phyloP scores from a whole-genome alignment of 2,888 invertebrate species.

The Cyclophora albipunctata region DNA sequence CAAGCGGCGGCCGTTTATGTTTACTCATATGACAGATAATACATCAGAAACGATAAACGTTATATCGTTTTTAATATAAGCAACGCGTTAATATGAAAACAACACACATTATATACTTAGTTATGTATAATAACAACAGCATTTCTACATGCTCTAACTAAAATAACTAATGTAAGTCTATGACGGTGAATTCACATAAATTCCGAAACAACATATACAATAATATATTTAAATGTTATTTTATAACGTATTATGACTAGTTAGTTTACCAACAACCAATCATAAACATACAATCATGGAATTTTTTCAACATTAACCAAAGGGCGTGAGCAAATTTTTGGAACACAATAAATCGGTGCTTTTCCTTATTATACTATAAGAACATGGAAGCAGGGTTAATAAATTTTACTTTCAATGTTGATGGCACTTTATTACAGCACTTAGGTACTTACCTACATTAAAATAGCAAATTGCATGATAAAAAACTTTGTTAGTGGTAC shows the following conservation, averaged over 20 bases:
- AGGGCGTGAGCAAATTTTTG: too few species aligned
- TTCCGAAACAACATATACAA: background rate
- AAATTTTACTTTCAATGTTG: too few species aligned
- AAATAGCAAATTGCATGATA: too few species aligned
- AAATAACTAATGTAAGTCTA: conserved; percentile 18
- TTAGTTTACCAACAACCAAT: background rate
- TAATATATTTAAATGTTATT: background rate
- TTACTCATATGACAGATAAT: conserved; percentile 58
- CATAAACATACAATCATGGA: background rate
- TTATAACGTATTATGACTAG: background rate
- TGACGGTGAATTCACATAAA: conserved; percentile 31
- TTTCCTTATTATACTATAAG: too few species aligned
- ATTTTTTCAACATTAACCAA: background rate
- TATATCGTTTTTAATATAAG: conserved; percentile 41
- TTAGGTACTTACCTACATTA: too few species aligned
- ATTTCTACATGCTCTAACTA: conserved; percentile 12
- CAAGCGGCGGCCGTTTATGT: conserved; percentile 39
- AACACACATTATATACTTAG: conserved; percentile 24
- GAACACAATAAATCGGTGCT: too few species aligned
- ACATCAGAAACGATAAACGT: conserved; percentile 46
- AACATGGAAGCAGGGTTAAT: too few species aligned
- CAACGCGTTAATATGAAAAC: conserved; percentile 38
- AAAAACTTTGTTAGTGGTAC: too few species aligned
- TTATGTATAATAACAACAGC: conserved; percentile 20
- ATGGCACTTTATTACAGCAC: too few species aligned